Percentiles rank a stretch among this genome's conserved stretches.
Conservation (phyloP, 2,113 vertebrate species). For the Cheilinus undulatus region DNA sequence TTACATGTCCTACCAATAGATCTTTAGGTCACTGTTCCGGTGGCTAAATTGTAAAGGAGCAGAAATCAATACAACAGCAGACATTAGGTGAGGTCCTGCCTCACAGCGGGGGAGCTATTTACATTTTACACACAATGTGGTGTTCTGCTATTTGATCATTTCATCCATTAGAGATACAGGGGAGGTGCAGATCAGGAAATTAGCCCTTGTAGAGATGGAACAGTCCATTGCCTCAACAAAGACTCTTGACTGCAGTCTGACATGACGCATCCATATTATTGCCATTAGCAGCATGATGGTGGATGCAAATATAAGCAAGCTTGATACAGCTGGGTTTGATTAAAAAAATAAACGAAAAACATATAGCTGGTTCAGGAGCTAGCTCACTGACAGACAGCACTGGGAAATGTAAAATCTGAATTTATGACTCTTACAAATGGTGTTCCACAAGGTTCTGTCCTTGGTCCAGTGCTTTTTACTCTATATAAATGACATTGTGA, state of each 20-base stretch:
- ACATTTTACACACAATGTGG: constrained; percentile 29
- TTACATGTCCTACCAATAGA: constrained; percentile 70
- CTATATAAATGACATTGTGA: too few species aligned
- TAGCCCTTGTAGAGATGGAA: constrained; percentile 31
- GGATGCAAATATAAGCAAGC: constrained; percentile 64
- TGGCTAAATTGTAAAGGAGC: constrained; percentile 76
- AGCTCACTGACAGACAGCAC: too few species aligned
- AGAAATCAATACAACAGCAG: constrained; percentile 77
- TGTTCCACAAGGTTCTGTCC: too few species aligned
- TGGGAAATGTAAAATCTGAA: too few species aligned
- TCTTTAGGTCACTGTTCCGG: constrained; percentile 77
- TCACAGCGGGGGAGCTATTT: constrained; percentile 67
- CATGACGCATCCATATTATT: constrained; percentile 63
- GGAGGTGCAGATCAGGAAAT: constrained; percentile 56
- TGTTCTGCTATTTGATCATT: constrained; percentile 52
- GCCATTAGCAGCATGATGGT: constrained; percentile 61
- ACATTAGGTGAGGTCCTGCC: constrained; percentile 51
- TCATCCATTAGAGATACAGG: constrained; percentile 56
- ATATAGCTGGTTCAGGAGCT: too few species aligned
- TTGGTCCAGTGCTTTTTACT: too few species aligned
- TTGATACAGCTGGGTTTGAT: too few species aligned
- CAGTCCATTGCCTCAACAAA: constrained; percentile 60
- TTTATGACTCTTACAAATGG: too few species aligned
- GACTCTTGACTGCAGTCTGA: constrained; percentile 22
- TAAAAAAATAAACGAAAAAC: too few species aligned